Percentiles rank a stretch among this genome's conserved stretches.
These are phyloP conservation scores for Aphis craccivora DNA, from an alignment of 1,140 invertebrate genomes.

Conservation along the genomic window DNA sequence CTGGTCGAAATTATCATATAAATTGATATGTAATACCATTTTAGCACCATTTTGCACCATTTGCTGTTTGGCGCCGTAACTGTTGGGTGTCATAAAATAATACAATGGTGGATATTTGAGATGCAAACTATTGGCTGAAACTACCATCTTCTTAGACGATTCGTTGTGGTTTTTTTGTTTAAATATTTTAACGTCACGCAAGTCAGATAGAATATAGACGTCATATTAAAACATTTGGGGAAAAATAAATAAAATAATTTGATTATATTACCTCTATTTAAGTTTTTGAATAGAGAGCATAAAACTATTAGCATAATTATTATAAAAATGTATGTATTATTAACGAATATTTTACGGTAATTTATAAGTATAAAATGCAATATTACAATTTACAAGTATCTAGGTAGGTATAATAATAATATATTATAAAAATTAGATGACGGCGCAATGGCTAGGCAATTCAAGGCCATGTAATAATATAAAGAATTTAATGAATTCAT, in stretches of 20 bases:
- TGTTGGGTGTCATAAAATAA: not conserved
- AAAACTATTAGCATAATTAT: not conserved
- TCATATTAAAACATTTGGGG: not conserved
- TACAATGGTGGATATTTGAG: not conserved
- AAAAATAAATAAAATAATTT: not conserved
- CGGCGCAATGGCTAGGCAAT: not conserved
- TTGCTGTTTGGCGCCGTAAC: not conserved
- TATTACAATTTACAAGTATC: too few relatives aligned
- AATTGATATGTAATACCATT: conserved; percentile 9
- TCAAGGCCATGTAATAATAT: not conserved
- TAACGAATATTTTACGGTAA: not conserved
- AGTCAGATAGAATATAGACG: not conserved
- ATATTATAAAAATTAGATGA: not conserved
- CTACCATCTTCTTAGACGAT: not conserved
- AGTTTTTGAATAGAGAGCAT: not conserved
- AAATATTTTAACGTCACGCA: not conserved
- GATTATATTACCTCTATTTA: not conserved
- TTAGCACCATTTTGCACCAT: not conserved
- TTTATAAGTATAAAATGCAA: too few relatives aligned
- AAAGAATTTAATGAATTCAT: not conserved
- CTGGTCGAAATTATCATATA: conserved; percentile 1
- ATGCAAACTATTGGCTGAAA: not conserved
- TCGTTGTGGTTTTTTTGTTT: not conserved
- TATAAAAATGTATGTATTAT: not conserved
- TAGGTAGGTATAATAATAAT: too few relatives aligned